These are phyloP conservation scores for Acyrthosiphon pisum DNA, from an alignment of 1,140 invertebrate species.

Conservation along the genomic window DNA sequence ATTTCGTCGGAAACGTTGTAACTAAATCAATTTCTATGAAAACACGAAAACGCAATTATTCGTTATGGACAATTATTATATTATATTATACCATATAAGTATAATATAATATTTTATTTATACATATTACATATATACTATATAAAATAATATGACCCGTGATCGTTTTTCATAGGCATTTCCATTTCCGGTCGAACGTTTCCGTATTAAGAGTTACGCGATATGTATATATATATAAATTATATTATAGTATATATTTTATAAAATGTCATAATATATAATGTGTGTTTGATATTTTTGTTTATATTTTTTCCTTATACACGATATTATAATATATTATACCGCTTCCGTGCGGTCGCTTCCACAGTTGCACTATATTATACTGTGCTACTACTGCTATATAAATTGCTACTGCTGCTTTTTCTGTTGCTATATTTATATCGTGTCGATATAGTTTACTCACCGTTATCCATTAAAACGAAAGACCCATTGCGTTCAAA, in stretches of 20 bases:
- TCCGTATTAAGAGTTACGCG: background rate
- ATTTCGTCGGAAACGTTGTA: background rate
- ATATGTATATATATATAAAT: background rate
- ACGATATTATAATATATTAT: background rate
- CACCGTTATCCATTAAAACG: background rate
- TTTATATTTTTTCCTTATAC: background rate
- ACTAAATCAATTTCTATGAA: slow-evolving; percentile 14
- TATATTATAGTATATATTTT: background rate
- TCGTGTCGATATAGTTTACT: background rate
- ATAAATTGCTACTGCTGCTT: background rate
- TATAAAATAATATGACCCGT: background rate
- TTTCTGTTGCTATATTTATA: background rate
- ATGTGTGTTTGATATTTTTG: background rate
- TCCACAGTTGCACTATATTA: background rate
- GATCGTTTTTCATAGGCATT: slow-evolving; percentile 16
- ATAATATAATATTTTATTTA: background rate
- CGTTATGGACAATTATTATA: background rate
- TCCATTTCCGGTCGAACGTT: slow-evolving; percentile 24
- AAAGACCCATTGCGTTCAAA: background rate
- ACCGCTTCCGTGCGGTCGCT: background rate
- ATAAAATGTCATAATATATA: background rate
- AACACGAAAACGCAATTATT: slow-evolving; percentile 15
- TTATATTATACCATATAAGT: background rate
- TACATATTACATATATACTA: no score
- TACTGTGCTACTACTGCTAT: background rate